Evolutionary conservation across 2,113 vertebrate genomes (phyloP), one percentile per base, ranked within the genome.

Genomic region (Muntiacus reevesi): DNA sequence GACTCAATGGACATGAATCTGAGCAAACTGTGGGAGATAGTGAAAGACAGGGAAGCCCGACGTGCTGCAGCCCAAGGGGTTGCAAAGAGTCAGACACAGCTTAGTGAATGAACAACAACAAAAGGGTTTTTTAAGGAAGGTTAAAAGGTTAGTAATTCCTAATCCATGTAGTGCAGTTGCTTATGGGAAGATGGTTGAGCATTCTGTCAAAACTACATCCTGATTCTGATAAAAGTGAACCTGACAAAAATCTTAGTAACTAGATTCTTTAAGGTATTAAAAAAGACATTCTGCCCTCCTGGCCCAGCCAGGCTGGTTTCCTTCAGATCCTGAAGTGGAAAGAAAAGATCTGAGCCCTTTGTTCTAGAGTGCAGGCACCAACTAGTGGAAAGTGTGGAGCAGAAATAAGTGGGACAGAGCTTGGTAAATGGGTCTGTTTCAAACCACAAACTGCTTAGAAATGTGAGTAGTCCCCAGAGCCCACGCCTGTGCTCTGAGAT

Each of bases 141-240:
- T 52, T 47, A 94, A 96, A 81, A 92, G 74, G 43, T 86, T 50
- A 94, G 62, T 27, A 90, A 97, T 82, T 98, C 17, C 55, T 94
- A 91, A 97, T 40, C 5, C 21, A 94, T 64, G 52, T 71, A 23
- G 36, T 81, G 14, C 36, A 78, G 50, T 4, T 91, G 40, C 28
- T 97, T 96, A 43, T 17, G 88, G 45, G 8, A 93, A 81, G 47
- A 89, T 90, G 59, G n/a, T 28, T 86, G 36, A 45, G 33, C 83
- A 62, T 86, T 95, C 17, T 83, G 47, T 95, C 78, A 95, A 96
- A 74, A 82, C 17, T 21, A 67, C 2, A 88, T 78, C 71, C 30
- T 50, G 36, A 89, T 96, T 96, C 71, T 96, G 84, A 91, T 90
- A 94, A 92, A 89, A 96, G 71, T 60, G 76, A 54, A 36, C 45